Base-by-base conservation (phyloP, 2,888 invertebrate species). In the Pycnomerus fuliginosus region DNA sequence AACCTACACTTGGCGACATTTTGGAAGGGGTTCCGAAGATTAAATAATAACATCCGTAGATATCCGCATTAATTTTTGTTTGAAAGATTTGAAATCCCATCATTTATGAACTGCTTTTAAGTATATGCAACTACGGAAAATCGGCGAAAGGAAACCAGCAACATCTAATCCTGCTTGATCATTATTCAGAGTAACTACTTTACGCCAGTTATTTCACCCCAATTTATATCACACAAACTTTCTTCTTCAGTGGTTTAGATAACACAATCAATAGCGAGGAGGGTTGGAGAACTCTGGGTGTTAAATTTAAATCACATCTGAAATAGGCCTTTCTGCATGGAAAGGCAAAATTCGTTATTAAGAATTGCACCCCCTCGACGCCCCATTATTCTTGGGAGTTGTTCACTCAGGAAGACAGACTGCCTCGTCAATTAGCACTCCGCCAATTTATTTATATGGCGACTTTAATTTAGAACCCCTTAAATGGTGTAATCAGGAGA, bases 261-360 rank as follows among this genome's bases (percentile, higher is more conserved):
- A 44, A 50, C 47, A 41, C 36, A 48, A 44, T 40, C 40, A 50
- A 47, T 47, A 44, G 16, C 16, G 29, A 34, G 39, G 14, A 14
- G 7, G 29, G 46, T 33, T 32, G 36, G 40, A 47, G 25, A 44
- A 44, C 39, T 41, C 34, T 3, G 30, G 32, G 43, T 44, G 48
- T 52, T 44, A 52, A 52, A 49, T 46, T 45, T 46, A 52, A n/a
- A 49, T 49, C 46, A 48, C 48, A 46, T 48, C 41, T 51, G 30
- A 51, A 51, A 50, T 48, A 48, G 45, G 32, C 37, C 31, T 40
- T 48, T 50, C 40, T 48, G 48, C 44, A 51, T 48, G 48, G 48
- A 7, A 32, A 44, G 40, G 29, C 47, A 40, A 43, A 46, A 50
- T 50, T 46, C 39, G 37, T 45, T 11, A 17, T 32, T 27, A 10